Base-by-base conservation (phyloP, 2,113 vertebrate genomes). In the Nothoprocta perdicaria region DNA sequence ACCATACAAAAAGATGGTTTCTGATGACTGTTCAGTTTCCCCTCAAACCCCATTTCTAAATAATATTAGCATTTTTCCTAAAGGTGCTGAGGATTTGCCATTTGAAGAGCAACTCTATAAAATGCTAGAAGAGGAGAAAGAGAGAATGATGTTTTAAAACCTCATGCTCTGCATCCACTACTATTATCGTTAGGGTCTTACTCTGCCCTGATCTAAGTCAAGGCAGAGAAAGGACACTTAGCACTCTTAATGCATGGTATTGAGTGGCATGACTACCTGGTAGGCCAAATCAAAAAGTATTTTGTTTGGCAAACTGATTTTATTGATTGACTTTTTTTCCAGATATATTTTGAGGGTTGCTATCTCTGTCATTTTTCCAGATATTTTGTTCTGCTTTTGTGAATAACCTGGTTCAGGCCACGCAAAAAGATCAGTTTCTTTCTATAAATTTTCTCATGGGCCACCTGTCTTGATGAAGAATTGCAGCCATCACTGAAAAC, bases 161-260 rank as follows among this genome's bases (percentile, higher is more conserved):
- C 58, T 23, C 61, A 50, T 33, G 16, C 16, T 74, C 26, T 78
- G 22, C 57, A 38, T 72, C 57, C 63, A 33, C 57, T 63, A 52
- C 29, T 58, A 31, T 38, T 75, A 46, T 43, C 11, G 10, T 73
- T 83, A 16, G 6, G 46, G 21, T 15, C 38, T 84, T 78, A 26
- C 10, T 11, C 52, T 78, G 12, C 8, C 3, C 26, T 67, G 27
- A 65, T 27, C 12, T 31, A 73, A 3, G 3, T 16, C 72, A 58
- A 92, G 60, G 72, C 31, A 52, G 3, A 33, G 48, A 87, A 68
- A 26, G 11, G 10, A 84, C 4, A 2, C 71, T 58, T 33, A 58
- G 13, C 23, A 33, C 5, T 9, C 29, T 35, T 84, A 45, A 29
- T 23, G 38, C 0, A 0, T 14, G 41, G 5, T 27, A 79, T 53